Conservation (phyloP, 2,888 invertebrate species). For the Pachydiplax longipennis region DNA sequence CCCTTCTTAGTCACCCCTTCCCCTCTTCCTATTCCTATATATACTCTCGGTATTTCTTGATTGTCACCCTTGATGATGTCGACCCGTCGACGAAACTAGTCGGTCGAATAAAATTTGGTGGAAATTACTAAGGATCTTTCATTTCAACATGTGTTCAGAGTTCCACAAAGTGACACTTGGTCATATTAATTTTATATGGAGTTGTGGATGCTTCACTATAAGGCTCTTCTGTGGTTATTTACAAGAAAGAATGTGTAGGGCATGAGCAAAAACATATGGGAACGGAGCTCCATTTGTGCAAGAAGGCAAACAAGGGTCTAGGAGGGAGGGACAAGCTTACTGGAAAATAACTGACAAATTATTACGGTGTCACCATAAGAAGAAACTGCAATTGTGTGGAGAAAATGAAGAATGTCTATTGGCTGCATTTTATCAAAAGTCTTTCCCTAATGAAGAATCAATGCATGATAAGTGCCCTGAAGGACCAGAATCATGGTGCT, state of each 20-base stretch:
- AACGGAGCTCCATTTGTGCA: not conserved
- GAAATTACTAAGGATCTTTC: too few relatives aligned
- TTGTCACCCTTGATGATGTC: too few relatives aligned
- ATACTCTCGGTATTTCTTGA: too few relatives aligned
- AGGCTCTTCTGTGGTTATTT: not conserved
- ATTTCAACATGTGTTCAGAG: too few relatives aligned
- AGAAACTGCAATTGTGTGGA: not conserved
- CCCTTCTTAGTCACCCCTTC: too few relatives aligned
- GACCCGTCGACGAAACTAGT: too few relatives aligned
- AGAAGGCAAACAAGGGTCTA: not conserved
- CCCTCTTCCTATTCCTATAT: too few relatives aligned
- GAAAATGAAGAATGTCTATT: not conserved
- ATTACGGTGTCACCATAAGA: not conserved
- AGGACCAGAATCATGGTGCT: not conserved
- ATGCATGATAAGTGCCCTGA: not conserved
- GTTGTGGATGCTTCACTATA: too few relatives aligned
- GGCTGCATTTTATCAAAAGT: not conserved
- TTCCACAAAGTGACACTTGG: too few relatives aligned
- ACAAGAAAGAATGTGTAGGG: not conserved
- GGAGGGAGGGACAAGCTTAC: not conserved
- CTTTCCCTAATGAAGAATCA: not conserved
- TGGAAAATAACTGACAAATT: not conserved
- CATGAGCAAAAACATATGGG: not conserved
- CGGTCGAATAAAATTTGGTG: too few relatives aligned
- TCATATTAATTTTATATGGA: too few relatives aligned